phyloP scores from a whole-genome alignment of 2,113 vertebrate species.

The Accipiter virgatus region DNA sequence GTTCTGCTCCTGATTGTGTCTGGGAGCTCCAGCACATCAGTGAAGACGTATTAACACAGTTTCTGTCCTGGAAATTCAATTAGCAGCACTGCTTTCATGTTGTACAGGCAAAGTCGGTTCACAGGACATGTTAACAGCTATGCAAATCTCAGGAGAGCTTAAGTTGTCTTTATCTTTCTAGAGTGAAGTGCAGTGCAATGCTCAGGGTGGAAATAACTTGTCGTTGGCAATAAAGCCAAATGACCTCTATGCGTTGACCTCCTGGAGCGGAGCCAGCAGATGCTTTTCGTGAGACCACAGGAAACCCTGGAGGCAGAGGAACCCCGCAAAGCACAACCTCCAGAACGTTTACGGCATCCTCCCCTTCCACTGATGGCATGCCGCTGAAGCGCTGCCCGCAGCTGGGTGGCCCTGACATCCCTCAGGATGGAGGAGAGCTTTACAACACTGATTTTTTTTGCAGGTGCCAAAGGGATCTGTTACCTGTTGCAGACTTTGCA shows the following conservation, averaged over 20 bases:
- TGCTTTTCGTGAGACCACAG: neutral
- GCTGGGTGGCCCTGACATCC: neutral
- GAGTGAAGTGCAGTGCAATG: neutral
- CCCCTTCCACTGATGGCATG: neutral
- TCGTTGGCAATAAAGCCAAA: neutral
- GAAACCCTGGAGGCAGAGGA: neutral
- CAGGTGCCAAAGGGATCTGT: neutral
- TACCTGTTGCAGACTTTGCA: neutral
- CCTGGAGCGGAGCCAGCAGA: neutral
- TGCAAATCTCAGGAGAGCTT: neutral
- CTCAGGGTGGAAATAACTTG: neutral
- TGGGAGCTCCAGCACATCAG: neutral
- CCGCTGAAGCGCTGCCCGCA: neutral
- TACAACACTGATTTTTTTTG: rapidly evolving
- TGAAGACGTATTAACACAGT: neutral
- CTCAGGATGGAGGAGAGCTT: neutral
- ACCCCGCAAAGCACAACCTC: neutral
- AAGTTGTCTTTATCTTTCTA: neutral
- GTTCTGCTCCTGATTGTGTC: neutral
- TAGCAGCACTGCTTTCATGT: neutral
- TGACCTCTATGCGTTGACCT: neutral
- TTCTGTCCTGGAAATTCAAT: neutral
- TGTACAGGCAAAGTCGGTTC: neutral
- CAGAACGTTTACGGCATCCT: rapidly evolving
- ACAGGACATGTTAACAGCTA: neutral